Conservation (phyloP, 1,140 invertebrate genomes). For the Diabrotica undecimpunctata region DNA sequence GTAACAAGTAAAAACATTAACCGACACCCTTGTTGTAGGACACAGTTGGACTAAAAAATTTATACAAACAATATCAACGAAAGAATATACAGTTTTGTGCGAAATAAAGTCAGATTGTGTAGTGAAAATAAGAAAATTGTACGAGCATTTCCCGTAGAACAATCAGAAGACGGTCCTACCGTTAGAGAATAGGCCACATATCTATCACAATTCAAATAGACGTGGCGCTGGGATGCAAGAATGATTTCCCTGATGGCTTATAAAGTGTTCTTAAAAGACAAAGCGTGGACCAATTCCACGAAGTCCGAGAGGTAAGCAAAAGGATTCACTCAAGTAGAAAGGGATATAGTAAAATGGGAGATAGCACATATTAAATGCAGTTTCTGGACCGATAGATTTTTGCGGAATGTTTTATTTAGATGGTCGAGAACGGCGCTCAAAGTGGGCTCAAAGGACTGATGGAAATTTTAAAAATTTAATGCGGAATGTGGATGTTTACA, state of each 20-base stretch:
- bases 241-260: slow-evolving; percentile 37
- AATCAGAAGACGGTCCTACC: slow-evolving; percentile 35
- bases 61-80: no score
- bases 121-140: slow-evolving; percentile 25
- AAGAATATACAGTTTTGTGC: no score
- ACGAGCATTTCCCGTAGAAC: slow-evolving; percentile 28
- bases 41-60: no score
- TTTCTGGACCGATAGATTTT: background rate
- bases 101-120: background rate
- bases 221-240: slow-evolving; percentile 29
- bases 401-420: background rate
- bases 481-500: no score
- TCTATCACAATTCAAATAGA: slow-evolving; percentile 38
- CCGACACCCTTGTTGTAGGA: no score
- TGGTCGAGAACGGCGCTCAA: background rate
- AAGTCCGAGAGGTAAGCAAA: slow-evolving; percentile 1
- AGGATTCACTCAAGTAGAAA: slow-evolving; percentile 2
- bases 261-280: slow-evolving; percentile 36
- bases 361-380: slow-evolving; percentile 2
- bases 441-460: background rate
- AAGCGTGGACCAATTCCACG: slow-evolving; percentile 22
- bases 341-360: background rate
- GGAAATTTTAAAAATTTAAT: no score
- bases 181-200: slow-evolving; percentile 38
- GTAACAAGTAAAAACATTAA: no score